These are phyloP conservation scores for Polymixis lichenea DNA, from an alignment of 2,888 invertebrate species.

Conservation along the genomic window DNA sequence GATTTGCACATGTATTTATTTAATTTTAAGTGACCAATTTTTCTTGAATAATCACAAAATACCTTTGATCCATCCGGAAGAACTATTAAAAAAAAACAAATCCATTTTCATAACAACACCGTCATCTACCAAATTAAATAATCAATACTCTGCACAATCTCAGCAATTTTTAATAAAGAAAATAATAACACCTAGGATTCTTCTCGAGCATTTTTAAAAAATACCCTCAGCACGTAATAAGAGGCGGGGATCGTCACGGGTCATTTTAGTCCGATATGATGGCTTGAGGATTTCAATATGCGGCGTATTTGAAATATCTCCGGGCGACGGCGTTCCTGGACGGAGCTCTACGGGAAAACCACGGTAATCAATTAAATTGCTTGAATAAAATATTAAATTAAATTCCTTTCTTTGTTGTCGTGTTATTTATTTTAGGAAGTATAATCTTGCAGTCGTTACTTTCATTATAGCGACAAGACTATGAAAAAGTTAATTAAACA, in stretches of 20 bases:
- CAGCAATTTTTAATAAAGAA: constrained; percentile 66
- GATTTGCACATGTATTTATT: background rate
- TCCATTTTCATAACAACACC: background rate
- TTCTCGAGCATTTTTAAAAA: constrained; percentile 59
- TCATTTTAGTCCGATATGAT: constrained; percentile 84
- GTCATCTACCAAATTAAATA: constrained; percentile 31
- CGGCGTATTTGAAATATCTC: constrained; percentile 87
- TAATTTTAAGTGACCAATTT: background rate
- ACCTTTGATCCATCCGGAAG: too few species aligned
- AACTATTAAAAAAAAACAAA: background rate
- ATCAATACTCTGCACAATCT: constrained; percentile 47
- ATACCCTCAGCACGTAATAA: constrained; percentile 78
- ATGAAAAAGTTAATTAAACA: too few species aligned
- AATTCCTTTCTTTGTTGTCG: constrained; percentile 64
- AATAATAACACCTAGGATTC: constrained; percentile 65
- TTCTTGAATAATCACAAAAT: background rate
- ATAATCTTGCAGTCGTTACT: constrained; percentile 12
- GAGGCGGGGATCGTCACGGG: constrained; percentile 72
- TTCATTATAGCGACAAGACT: background rate
- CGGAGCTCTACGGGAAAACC: constrained; percentile 72
- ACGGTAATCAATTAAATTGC: constrained; percentile 83
- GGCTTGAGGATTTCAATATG: constrained; percentile 87
- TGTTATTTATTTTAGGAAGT: constrained; percentile 47
- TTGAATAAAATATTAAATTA: constrained; percentile 81
- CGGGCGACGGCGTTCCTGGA: constrained; percentile 76